phyloP scores from a whole-genome alignment of 2,888 invertebrate genomes.

The Ophion costatus region DNA sequence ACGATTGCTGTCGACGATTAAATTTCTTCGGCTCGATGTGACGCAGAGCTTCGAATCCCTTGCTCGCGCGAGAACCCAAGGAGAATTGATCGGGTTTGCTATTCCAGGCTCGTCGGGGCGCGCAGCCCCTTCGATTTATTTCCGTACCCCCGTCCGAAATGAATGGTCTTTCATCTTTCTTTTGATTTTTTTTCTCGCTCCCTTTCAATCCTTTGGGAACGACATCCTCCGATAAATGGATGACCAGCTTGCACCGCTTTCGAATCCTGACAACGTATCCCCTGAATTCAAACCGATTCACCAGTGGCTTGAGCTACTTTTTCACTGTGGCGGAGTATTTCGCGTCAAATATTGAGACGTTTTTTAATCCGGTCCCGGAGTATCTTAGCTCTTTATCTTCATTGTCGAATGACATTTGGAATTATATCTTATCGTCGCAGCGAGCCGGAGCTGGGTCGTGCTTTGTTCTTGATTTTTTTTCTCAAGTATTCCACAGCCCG shows the following conservation, averaged over 20 bases:
- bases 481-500: too few relatives aligned
- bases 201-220: background rate
- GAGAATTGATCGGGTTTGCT: slow-evolving; percentile 28
- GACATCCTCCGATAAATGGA: background rate
- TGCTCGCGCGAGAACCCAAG: slow-evolving; percentile 1
- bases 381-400: too few relatives aligned
- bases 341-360: too few relatives aligned
- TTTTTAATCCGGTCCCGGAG: too few relatives aligned
- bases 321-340: too few relatives aligned
- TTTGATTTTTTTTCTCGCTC: background rate
- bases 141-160: background rate
- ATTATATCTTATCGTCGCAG: too few relatives aligned
- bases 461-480: too few relatives aligned
- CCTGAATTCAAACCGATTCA: background rate
- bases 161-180: background rate
- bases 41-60: slow-evolving; percentile 7
- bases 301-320: too few relatives aligned
- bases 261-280: background rate
- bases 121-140: slow-evolving; percentile 23
- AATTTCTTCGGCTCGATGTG: slow-evolving; percentile 36
- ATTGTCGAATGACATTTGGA: too few relatives aligned
- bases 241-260: background rate
- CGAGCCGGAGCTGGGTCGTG: too few relatives aligned
- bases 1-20: slow-evolving; percentile 50
- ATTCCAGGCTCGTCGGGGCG: slow-evolving; percentile 5